Conservation (phyloP, 2,888 invertebrate species). For the Cyclophora punctaria region DNA sequence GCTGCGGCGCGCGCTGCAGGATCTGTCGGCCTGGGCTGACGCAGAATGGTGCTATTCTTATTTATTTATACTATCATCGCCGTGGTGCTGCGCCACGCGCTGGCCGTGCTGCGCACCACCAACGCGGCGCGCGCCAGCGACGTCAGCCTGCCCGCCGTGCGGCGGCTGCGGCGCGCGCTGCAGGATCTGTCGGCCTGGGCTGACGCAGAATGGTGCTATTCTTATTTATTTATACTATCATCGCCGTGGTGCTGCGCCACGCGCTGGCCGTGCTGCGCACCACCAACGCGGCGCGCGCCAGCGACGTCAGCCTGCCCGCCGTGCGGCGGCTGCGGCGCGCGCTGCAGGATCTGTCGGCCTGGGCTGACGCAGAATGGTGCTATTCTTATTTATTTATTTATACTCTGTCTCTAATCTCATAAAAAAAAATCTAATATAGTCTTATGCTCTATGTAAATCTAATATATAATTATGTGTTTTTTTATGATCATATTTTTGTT, state of each 20-base stretch:
- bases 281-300: constrained; percentile 86
- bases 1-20: constrained; percentile 81
- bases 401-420: too few species aligned
- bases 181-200: constrained; percentile 85
- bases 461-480: too few species aligned
- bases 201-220: constrained; percentile 83
- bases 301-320: constrained; percentile 82
- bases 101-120: constrained; percentile 90
- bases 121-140: constrained; percentile 86
- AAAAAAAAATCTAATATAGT: too few species aligned
- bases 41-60: constrained; percentile 80
- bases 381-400: too few species aligned
- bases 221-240: too few species aligned
- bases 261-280: constrained; percentile 91
- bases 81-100: constrained; percentile 87
- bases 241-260: constrained; percentile 87
- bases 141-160: constrained; percentile 81
- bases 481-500: too few species aligned
- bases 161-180: constrained; percentile 82
- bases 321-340: constrained; percentile 83
- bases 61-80: constrained; percentile 46
- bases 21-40: constrained; percentile 86
- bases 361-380: constrained; percentile 90
- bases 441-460: too few species aligned
- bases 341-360: constrained; percentile 81